Percentiles rank a stretch among this genome's conserved stretches.
These are phyloP conservation scores for Leptopilina syphax DNA, from an alignment of 2,888 invertebrate species.

Conservation along the genomic window DNA sequence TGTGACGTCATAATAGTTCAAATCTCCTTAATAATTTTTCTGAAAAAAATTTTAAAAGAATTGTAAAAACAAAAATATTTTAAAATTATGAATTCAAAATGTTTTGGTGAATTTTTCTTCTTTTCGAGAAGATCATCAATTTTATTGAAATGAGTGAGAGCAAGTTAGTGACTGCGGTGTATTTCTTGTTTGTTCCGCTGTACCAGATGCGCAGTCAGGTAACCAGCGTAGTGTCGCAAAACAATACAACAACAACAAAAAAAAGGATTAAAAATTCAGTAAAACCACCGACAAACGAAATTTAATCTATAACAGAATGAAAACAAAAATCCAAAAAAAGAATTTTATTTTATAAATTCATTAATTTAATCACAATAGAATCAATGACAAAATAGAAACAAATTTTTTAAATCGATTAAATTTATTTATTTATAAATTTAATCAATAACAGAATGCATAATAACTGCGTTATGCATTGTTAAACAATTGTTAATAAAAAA, in stretches of 20 bases:
- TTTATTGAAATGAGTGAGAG: constrained; percentile 49
- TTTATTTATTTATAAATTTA: too few species aligned
- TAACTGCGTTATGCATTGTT: too few species aligned
- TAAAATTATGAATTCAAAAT: neutral
- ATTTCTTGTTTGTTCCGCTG: constrained; percentile 74
- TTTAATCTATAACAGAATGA: neutral
- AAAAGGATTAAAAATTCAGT: constrained; percentile 34
- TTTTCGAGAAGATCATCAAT: constrained; percentile 45
- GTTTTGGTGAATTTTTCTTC: neutral
- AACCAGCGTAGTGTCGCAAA: constrained; percentile 58
- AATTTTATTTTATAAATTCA: neutral
- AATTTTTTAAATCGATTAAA: too few species aligned
- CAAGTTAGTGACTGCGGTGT: constrained; percentile 67
- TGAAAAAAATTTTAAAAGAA: too few species aligned
- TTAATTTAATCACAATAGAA: neutral
- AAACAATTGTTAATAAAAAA: neutral
- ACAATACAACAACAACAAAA: constrained; percentile 19
- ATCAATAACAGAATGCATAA: too few species aligned
- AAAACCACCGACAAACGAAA: constrained; percentile 23
- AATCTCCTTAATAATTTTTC: too few species aligned
- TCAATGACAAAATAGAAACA: too few species aligned
- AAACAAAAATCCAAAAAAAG: neutral
- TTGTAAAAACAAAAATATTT: too few species aligned
- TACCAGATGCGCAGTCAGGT: constrained; percentile 76
- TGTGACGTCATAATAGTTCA: too few species aligned